phyloP scores from a whole-genome alignment of 1,140 invertebrate species.

The Geopemphigus sp. region DNA sequence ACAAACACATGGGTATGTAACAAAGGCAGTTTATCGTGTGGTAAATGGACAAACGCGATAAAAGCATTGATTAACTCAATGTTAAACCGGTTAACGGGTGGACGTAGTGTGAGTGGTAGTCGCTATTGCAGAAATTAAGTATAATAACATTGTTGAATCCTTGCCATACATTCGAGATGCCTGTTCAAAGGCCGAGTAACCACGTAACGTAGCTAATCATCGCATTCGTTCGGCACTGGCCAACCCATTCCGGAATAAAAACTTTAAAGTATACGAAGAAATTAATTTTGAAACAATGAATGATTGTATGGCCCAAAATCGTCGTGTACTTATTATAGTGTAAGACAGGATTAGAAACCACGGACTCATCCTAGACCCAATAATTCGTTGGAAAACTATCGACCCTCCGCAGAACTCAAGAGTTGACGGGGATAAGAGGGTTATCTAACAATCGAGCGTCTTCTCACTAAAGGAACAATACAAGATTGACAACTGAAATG shows the following conservation, averaged over 20 bases:
- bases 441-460: neutral
- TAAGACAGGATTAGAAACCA: conserved; percentile 1
- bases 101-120: neutral
- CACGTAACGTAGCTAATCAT: neutral
- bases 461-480: neutral
- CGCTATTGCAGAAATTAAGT: neutral
- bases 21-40: neutral
- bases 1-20: neutral
- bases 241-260: neutral
- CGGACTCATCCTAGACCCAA: neutral
- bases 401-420: neutral
- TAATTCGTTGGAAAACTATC: conserved; percentile 6
- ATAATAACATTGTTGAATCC: neutral
- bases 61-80: neutral
- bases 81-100: neutral
- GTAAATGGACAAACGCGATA: neutral
- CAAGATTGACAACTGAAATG: neutral
- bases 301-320: neutral
- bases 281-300: neutral
- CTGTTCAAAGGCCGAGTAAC: neutral
- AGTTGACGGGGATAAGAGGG: neutral
- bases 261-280: conserved; percentile 17
- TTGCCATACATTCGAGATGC: neutral
- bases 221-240: too few relatives aligned
- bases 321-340: neutral